Percentiles rank a stretch among this genome's conserved stretches.
Evolutionary conservation across 2,797 vertebrate genomes (phyloP).

Genomic region (Morelia viridis): DNA sequence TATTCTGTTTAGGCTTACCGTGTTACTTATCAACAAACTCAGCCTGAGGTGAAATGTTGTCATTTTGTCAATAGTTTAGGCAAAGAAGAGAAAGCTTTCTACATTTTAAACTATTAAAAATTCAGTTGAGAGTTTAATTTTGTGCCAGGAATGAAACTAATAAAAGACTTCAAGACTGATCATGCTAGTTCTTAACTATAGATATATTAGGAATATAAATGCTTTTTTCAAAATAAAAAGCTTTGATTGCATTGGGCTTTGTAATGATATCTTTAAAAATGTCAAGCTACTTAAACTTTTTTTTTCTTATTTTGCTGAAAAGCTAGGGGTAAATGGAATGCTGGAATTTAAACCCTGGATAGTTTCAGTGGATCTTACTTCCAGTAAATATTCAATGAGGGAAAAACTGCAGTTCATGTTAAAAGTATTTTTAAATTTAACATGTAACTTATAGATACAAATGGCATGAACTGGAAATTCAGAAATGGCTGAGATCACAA

Average conservation of each 20-base stretch:
- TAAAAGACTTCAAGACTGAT: neutral
- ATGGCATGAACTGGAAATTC: neutral
- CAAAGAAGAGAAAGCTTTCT: conserved; percentile 8
- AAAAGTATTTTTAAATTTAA: neutral
- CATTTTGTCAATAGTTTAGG: neutral
- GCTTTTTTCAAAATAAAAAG: neutral
- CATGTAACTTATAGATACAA: neutral
- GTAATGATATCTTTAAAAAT: neutral
- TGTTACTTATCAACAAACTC: neutral
- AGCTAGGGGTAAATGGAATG: neutral
- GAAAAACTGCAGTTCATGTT: neutral
- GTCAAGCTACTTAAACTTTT: neutral
- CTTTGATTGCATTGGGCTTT: neutral
- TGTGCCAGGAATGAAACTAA: neutral
- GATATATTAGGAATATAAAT: neutral
- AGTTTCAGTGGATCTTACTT: neutral
- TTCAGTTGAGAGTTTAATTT: neutral
- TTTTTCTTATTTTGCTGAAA: neutral
- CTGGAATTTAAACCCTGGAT: neutral
- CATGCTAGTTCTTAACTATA: neutral
- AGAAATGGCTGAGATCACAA: neutral
- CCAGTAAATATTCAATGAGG: neutral
- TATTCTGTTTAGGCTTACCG: conserved; percentile 4
- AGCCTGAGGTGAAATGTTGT: conserved; percentile 8
- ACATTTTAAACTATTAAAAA: neutral